Evolutionary conservation across 2,888 invertebrate species (phyloP).

Genomic region (Eupelmus urozonus): DNA sequence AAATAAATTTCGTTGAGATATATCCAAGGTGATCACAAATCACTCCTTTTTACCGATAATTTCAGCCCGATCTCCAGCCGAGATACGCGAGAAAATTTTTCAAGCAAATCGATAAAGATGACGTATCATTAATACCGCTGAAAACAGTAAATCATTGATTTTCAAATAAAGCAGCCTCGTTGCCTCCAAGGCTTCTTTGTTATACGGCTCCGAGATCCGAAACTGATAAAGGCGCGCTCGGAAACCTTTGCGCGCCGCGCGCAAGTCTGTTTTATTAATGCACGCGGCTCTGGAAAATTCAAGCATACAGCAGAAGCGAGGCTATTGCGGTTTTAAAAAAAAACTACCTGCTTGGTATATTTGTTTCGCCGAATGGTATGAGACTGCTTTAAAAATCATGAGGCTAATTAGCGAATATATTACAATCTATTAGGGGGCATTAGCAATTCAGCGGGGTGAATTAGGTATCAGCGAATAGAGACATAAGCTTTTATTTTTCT

Average conservation of each 20-base stretch:
- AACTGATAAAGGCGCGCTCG: constrained; percentile 19
- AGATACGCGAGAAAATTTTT: neutral
- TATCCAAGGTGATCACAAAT: too few relatives aligned
- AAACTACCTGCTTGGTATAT: neutral
- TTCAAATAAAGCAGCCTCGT: constrained; percentile 26
- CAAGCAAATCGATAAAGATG: constrained; percentile 8
- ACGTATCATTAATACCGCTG: constrained; percentile 5
- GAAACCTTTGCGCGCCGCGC: too few relatives aligned
- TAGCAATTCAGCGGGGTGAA: too few relatives aligned
- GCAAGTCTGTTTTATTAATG: constrained; percentile 37
- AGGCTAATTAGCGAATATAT: too few relatives aligned
- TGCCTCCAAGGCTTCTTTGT: constrained; percentile 26
- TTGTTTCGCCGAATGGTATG: too few relatives aligned
- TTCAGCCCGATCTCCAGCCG: neutral
- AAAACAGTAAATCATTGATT: constrained; percentile 31
- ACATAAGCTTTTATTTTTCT: too few relatives aligned
- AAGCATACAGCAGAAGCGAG: neutral
- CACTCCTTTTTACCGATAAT: neutral
- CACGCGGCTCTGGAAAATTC: neutral
- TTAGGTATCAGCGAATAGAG: too few relatives aligned
- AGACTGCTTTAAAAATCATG: too few relatives aligned
- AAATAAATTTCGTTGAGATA: too few relatives aligned
- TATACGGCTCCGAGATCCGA: constrained; percentile 10
- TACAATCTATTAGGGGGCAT: too few relatives aligned
- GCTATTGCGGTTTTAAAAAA: constrained; percentile 5